phyloP scores from a whole-genome alignment of 2,888 invertebrate genomes.

The Flexamia atlantica region DNA sequence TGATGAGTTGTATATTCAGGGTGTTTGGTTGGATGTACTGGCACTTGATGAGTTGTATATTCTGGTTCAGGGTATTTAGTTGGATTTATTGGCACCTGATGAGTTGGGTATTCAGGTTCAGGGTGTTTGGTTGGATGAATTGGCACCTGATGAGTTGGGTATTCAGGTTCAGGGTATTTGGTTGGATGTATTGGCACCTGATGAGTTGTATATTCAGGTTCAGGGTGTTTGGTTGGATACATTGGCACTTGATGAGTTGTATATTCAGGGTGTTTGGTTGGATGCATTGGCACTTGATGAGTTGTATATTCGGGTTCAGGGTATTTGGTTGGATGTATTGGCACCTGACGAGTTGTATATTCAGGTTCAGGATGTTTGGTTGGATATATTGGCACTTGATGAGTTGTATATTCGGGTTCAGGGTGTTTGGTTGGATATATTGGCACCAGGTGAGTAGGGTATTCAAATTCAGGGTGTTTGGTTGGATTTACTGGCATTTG shows the following conservation, averaged over 20 bases:
- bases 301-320: constrained; percentile 23
- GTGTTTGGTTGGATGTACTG: neutral
- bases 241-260: neutral
- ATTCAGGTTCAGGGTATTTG: constrained; percentile 3
- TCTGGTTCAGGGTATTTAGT: neutral
- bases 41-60: neutral
- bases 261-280: neutral
- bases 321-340: neutral
- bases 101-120: constrained; percentile 8
- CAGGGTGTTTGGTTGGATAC: neutral
- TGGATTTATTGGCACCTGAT: neutral
- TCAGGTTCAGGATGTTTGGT: constrained; percentile 18
- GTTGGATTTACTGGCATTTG: neutral
- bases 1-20: constrained; percentile 19
- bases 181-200: neutral
- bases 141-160: neutral
- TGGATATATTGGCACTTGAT: neutral
- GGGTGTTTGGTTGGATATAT: neutral
- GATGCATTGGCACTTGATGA: neutral
- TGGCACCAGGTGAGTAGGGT: neutral
- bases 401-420: constrained; percentile 1
- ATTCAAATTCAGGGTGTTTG: constrained; percentile 2
- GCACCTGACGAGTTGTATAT: neutral
- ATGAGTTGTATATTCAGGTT: neutral
- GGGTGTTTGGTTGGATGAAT: neutral